Evolutionary conservation across 2,888 invertebrate species (phyloP).

Genomic region (Diloba caeruleocephala): DNA sequence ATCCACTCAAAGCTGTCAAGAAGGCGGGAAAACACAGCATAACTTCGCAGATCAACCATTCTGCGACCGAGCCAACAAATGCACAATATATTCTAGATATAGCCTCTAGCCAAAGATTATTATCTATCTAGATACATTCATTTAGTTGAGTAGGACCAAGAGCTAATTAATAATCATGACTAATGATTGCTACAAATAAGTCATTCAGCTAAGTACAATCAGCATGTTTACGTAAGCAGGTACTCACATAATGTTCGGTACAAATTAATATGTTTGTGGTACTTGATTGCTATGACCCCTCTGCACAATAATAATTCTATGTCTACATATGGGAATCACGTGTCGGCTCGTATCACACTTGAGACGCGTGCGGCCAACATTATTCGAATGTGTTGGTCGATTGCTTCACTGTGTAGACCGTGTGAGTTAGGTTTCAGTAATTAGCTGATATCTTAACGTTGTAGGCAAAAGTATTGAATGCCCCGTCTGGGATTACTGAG

Average conservation of each 20-base stretch:
- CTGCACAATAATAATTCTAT: conserved; percentile 58
- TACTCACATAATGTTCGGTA: conserved; percentile 9
- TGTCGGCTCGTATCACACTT: conserved; percentile 66
- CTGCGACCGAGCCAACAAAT: too few relatives aligned
- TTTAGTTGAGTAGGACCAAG: background rate
- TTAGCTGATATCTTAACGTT: conserved; percentile 52
- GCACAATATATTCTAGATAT: too few relatives aligned
- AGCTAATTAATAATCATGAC: conserved; percentile 1
- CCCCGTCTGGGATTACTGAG: conserved; percentile 33
- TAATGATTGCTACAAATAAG: background rate
- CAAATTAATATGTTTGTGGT: conserved; percentile 22
- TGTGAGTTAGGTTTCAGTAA: conserved; percentile 58
- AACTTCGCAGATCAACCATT: too few relatives aligned
- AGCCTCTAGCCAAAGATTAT: too few relatives aligned
- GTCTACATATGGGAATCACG: conserved; percentile 61
- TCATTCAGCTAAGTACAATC: conserved; percentile 8
- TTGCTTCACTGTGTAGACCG: conserved; percentile 37
- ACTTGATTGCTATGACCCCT: conserved; percentile 34
- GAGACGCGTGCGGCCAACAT: conserved; percentile 63
- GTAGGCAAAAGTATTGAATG: conserved; percentile 29
- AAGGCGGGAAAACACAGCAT: too few relatives aligned
- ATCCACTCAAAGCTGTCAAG: too few relatives aligned
- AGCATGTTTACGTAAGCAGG: conserved; percentile 16
- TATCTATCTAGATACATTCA: background rate
- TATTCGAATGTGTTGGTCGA: conserved; percentile 48